Evolutionary conservation across 2,113 vertebrate species (phyloP), one percentile per base, ranked within the genome.

Genomic region (Salvator merianae): DNA sequence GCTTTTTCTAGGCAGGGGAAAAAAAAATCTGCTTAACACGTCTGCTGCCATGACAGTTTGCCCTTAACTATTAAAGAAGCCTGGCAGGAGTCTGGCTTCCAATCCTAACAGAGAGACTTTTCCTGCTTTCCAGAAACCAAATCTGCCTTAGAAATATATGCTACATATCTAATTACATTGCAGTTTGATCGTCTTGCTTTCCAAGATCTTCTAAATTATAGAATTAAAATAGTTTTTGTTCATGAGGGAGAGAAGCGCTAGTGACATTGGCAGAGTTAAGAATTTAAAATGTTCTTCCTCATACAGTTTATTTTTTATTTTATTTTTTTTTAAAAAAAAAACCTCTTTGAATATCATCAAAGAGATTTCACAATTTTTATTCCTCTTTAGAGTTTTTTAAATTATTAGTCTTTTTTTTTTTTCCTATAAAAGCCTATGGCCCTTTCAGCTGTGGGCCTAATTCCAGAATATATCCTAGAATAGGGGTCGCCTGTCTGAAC

Each of bases 281-380:
- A 96, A 96, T 96, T 94, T 93, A 90, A 88, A 95, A 93, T 93
- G 85, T 86, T 87, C 87, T 91, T 94, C 94, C 91, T 95, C 91
- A 91, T 93, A 89, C 87, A 91, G 94, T 93, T 91, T 94, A 95
- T 55, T 55, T 55, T 55, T 59, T 59, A 47, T 47, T 47, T 47
- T 47, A 47, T 47, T 47, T 47, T 47, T 7, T 47, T 47, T 2
- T n/a, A n/a, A 95, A 96, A 93, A 88, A 95, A 94, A 96, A 92
- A 86, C 93, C 91, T 89, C 92, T 95, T 95, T 95, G 94, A 96
- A 94, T 96, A 93, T 91, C 94, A 95, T 96, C 96, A 96, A 96
- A 97, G 94, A 93, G 95, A 96, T 86, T 91, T 91, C 91, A 82
- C 74, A 94, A 95, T 94, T 95, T 96, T 96, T 94, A 95, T 94